These are phyloP conservation scores for Lacanobia wlatinum DNA, from an alignment of 2,888 invertebrate species.

Conservation along the genomic window DNA sequence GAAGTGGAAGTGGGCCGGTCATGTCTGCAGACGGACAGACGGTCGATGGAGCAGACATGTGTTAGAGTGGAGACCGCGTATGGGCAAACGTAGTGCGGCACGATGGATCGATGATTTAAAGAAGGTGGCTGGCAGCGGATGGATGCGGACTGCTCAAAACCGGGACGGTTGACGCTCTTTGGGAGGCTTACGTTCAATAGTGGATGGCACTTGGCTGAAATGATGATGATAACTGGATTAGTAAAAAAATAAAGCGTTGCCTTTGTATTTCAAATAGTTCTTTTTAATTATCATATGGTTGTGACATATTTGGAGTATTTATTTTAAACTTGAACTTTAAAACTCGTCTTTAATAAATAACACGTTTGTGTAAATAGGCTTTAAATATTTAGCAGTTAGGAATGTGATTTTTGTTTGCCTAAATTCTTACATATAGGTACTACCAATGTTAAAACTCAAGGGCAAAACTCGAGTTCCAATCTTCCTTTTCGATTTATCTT, in stretches of 20 bases:
- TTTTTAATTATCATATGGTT: slow-evolving; percentile 45
- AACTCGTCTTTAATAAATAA: slow-evolving; percentile 32
- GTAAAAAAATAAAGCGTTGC: slow-evolving; percentile 3
- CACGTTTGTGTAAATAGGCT: slow-evolving; percentile 36
- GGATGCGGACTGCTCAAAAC: too few relatives aligned
- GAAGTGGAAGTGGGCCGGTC: too few relatives aligned
- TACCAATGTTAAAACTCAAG: slow-evolving; percentile 32
- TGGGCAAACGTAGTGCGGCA: too few relatives aligned
- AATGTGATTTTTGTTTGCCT: slow-evolving; percentile 32
- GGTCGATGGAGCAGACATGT: too few relatives aligned
- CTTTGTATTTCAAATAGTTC: slow-evolving; percentile 22
- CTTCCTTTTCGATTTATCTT: neutral
- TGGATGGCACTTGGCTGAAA: too few relatives aligned
- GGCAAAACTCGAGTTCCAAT: neutral
- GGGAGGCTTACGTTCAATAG: too few relatives aligned
- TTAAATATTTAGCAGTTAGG: slow-evolving; percentile 43
- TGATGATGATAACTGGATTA: too few relatives aligned
- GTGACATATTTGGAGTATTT: slow-evolving; percentile 51
- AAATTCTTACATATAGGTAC: slow-evolving; percentile 8
- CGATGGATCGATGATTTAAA: too few relatives aligned
- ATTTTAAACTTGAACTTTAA: slow-evolving; percentile 45
- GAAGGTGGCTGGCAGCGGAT: too few relatives aligned
- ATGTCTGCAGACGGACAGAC: too few relatives aligned
- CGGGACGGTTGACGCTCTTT: too few relatives aligned
- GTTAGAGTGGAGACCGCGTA: too few relatives aligned